Conservation (phyloP, 1,140 invertebrate species). For the Papilio aristodemus region DNA sequence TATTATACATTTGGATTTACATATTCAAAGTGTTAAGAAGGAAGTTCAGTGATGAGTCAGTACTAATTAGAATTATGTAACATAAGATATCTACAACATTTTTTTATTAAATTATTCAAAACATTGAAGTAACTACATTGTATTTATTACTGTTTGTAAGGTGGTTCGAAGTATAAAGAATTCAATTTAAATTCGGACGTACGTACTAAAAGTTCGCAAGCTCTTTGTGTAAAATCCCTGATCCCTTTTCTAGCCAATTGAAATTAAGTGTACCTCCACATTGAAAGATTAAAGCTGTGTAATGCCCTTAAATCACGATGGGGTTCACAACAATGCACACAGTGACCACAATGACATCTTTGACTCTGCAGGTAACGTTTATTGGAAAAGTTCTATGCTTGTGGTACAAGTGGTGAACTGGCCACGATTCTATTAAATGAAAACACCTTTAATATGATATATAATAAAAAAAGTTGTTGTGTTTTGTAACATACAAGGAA, state of each 20-base stretch:
- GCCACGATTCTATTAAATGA: slow-evolving; percentile 29
- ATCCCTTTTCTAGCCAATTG: slow-evolving; percentile 41
- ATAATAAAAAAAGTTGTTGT: too few species aligned
- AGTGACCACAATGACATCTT: slow-evolving; percentile 56
- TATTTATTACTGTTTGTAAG: background rate
- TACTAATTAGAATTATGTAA: too few species aligned
- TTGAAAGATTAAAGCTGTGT: slow-evolving; percentile 60
- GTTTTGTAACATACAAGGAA: too few species aligned
- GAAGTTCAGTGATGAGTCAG: too few species aligned
- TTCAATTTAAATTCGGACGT: slow-evolving; percentile 26
- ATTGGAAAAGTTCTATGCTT: slow-evolving; percentile 71
- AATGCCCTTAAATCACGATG: slow-evolving; percentile 59
- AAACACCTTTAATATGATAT: background rate
- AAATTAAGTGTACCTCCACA: slow-evolving; percentile 44
- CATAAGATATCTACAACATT: too few species aligned
- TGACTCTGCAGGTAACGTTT: slow-evolving; percentile 57
- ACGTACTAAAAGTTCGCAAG: background rate
- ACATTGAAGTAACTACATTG: background rate
- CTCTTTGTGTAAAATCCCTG: slow-evolving; percentile 35
- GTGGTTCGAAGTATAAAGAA: slow-evolving; percentile 16
- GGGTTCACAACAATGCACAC: slow-evolving; percentile 59
- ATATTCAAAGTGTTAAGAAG: too few species aligned
- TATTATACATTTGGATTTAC: too few species aligned
- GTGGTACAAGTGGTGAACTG: slow-evolving; percentile 39
- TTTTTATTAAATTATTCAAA: background rate